Conservation (phyloP, 2,113 vertebrate species). For the Nymphicus hollandicus region DNA sequence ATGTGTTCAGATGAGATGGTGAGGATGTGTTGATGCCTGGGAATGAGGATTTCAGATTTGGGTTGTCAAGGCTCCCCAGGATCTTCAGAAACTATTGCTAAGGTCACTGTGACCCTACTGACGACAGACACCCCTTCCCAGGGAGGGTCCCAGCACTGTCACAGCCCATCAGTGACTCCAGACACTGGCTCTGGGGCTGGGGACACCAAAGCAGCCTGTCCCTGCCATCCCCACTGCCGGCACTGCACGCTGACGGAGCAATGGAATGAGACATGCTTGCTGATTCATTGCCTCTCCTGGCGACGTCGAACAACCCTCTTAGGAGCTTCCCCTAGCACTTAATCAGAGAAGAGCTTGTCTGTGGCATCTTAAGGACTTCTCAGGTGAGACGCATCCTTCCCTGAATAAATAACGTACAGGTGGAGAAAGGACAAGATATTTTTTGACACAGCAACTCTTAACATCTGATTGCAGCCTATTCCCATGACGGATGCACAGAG, state of each 20-base stretch:
- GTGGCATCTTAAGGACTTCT: conserved; percentile 33
- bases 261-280: background rate
- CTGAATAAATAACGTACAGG: background rate
- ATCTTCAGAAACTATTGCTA: background rate
- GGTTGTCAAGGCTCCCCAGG: background rate
- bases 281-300: conserved; percentile 17
- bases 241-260: rapidly evolving
- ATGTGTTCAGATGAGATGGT: background rate
- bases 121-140: background rate
- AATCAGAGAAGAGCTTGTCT: conserved; percentile 36
- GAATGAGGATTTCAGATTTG: background rate
- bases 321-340: conserved; percentile 21
- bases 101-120: background rate
- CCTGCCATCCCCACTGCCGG: background rate
- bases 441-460: background rate
- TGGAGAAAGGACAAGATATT: background rate
- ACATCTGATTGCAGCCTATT: background rate
- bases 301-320: background rate
- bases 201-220: background rate
- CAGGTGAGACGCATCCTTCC: conserved; percentile 2
- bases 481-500: rapidly evolving
- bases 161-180: background rate
- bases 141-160: rapidly evolving
- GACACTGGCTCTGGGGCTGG: background rate
- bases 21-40: background rate